Percentiles rank a stretch among this genome's conserved stretches.
phyloP scores from a whole-genome alignment of 2,113 vertebrate species.

The Platysternon megacephalum region DNA sequence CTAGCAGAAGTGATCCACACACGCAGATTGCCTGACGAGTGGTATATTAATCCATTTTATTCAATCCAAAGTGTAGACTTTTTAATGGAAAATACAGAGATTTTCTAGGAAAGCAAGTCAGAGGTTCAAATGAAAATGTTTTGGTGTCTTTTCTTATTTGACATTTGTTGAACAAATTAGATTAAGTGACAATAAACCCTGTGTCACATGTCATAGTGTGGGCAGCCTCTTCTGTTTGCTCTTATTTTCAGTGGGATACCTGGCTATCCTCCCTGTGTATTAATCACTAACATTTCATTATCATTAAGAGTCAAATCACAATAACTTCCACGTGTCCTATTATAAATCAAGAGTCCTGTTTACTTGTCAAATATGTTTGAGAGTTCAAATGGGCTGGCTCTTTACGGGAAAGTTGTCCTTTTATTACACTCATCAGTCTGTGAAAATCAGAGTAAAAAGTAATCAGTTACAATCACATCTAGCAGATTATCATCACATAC shows the following conservation, averaged over 20 bases:
- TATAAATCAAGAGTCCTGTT: constrained; percentile 39
- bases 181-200: constrained; percentile 40
- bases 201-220: neutral
- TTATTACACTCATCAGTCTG: constrained; percentile 16
- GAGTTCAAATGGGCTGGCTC: constrained; percentile 17
- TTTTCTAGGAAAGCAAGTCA: constrained; percentile 2
- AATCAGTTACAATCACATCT: constrained; percentile 36
- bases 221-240: neutral
- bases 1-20: neutral
- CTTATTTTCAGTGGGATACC: neutral
- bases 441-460: constrained; percentile 52
- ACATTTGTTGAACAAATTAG: neutral
- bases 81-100: constrained; percentile 1
- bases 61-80: neutral
- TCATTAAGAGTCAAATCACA: constrained; percentile 25
- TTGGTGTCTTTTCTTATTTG: neutral
- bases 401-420: constrained; percentile 44
- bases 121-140: constrained; percentile 32
- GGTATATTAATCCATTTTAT: constrained; percentile 28
- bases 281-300: constrained; percentile 33
- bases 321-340: neutral
- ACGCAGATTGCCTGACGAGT: neutral
- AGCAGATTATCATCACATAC: constrained; percentile 42
- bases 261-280: neutral
- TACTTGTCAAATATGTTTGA: constrained; percentile 1